Conservation (phyloP, 2,888 invertebrate genomes). For the Cetonia aurata region DNA sequence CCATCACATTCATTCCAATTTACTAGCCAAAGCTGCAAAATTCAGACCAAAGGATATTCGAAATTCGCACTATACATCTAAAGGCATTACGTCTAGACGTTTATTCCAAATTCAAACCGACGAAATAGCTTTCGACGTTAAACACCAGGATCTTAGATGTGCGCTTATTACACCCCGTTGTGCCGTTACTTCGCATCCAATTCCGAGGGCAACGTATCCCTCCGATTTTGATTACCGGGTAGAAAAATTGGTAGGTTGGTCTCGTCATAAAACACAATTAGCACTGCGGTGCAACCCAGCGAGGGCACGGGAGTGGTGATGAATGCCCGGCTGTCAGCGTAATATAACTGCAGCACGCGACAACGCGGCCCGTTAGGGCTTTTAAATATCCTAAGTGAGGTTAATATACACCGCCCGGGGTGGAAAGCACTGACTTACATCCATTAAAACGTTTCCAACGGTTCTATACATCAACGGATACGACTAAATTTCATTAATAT, state of each 20-base stretch:
- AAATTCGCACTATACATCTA: too few relatives aligned
- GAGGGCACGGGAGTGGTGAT: conserved; percentile 59
- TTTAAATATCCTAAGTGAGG: conserved; percentile 55
- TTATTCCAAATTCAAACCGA: too few relatives aligned
- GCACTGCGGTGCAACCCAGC: conserved; percentile 58
- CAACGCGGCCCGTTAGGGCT: conserved; percentile 52
- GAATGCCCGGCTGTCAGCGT: conserved; percentile 60
- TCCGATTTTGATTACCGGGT: conserved; percentile 34
- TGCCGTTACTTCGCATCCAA: conserved; percentile 4
- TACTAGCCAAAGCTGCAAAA: too few relatives aligned
- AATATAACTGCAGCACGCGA: conserved; percentile 62
- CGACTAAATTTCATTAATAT: conserved; percentile 37
- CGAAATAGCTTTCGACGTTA: too few relatives aligned
- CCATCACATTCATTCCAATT: too few relatives aligned
- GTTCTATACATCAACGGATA: conserved; percentile 30
- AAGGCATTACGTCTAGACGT: too few relatives aligned
- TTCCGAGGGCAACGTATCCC: conserved; percentile 5
- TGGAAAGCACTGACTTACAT: conserved; percentile 38
- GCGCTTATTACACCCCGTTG: conserved; percentile 6
- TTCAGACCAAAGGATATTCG: too few relatives aligned
- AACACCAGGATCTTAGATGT: conserved; percentile 4
- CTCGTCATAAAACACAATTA: conserved; percentile 60
- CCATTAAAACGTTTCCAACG: conserved; percentile 35
- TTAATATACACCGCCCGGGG: conserved; percentile 46
- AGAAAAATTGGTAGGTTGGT: conserved; percentile 45